Base-by-base conservation (phyloP, 2,113 vertebrate genomes). In the Chascanopsetta lugubris region DNA sequence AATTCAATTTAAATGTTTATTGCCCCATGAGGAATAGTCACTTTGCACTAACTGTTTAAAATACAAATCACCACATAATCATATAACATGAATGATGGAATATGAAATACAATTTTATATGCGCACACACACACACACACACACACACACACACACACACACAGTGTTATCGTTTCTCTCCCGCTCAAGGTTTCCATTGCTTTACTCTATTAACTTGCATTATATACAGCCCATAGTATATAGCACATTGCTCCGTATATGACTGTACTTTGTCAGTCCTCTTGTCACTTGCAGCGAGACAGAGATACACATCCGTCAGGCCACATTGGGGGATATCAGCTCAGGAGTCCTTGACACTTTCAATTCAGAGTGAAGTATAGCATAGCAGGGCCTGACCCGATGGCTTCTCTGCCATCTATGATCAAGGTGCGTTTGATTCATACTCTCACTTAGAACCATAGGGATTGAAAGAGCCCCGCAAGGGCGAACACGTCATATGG, bases 351-450 rank as follows among this genome's bases (percentile, higher is more conserved):
- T 73, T 50, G 61, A 75, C 2, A 12, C 69, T 61, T 72, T 72
- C 63, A 72, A 21, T 42, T n/a, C 18, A 67, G 32, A 32, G 71
- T 75, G 74, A 80, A 54, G 36, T 53, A 82, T 61, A 6, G 46
- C 30, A 27, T 12, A 32, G 3, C 15, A 51, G n/a, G 72, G 34
- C 36, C 27, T 0, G 3, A 49, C 50, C 8, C 0, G 50, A 72
- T 21, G 21, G 36, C 63, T 57, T 61, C 0, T 57, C 62, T 34
- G 47, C 56, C 56, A 51, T 24, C 30, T 53, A 26, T 5, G 4
- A 61, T 75, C 69, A 74, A 71, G 45, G 58, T 70, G 48, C 18
- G 2, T 27, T 56, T 65, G 56, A 84, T 72, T 79, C 65, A 75
- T 82, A 0, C 15, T 22, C 21, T 57, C 49, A 56, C 11, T 56